Base-by-base conservation (phyloP, 2,888 invertebrate genomes). In the Drepanosiphum platanoidis region DNA sequence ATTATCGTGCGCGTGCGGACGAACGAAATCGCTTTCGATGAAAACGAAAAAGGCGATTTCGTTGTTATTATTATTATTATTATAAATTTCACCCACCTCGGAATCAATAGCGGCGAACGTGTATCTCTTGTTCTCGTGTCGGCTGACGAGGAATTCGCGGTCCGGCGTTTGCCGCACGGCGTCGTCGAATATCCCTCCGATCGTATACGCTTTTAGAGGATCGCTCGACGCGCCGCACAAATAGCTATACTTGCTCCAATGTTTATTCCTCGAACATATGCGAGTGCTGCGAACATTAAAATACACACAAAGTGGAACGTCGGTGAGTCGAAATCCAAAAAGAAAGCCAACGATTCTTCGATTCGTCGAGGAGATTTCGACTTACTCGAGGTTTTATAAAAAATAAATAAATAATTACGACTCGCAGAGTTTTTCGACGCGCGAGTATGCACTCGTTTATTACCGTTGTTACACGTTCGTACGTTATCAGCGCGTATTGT, bases 211-310 rank as follows among this genome's bases (percentile, higher is more conserved):
- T 68, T 36, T 75, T 1, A 84, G 68, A 0, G 84, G 68, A 2
- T 36, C 36, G 15, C 2, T 70, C 9, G 84, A 70, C 5, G 34
- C 30, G 0, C 84, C 84, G 4, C 52, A 22, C 0, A 68, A 27
- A 15, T 84, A 77, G 22, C 84, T 84, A 15, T 32, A 27, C 18
- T 77, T 84, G 22, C 68, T 68, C 75, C 74, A 68, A n/a, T 84
- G 75, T 27, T 27, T n/a, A 1, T 84, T 84, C 27, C 58, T 75
- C 36, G 70, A 46, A 9, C 34, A 75, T 27, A 34, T 27, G 8
- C n/a, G 72, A 30, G 30, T 0, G 18, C 61, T 82, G 32, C 0
- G 32, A n/a, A 70, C 18, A 52, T 18, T 1, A 22, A 52, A 46
- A 18, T 18, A 5, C 2, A 46, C 1, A 46, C 15, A 46, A 46